Base-by-base conservation (phyloP, 2,888 invertebrate genomes). In the Eutolmus rufibarbis region DNA sequence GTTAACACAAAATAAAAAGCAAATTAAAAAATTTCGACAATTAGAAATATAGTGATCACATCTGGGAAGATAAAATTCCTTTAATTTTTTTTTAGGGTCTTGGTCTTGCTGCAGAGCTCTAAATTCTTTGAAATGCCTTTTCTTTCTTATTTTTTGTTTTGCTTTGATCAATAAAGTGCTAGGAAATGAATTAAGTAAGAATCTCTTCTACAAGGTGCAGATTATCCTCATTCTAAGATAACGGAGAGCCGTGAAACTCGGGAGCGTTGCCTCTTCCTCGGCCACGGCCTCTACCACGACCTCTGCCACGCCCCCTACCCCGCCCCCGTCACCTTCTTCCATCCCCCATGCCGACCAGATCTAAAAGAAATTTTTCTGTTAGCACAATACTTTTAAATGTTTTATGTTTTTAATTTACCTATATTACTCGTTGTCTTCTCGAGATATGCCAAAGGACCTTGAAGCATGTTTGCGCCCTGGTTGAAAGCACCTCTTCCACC, bases 391-490 rank as follows among this genome's bases (percentile, higher is more conserved):
- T n/a, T 31, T 34, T 28, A 14, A 74, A 16, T 74, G 34, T 74
- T 34, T 74, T 0, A 7, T 0, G 14, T 76, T 81, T 51, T 14
- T 46, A 31, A 81, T 86, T 89, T 92, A 95, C 95, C 97, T 94
- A 97, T 97, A 93, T 97, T 97, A 93, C 97, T 97, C 91, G 97
- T 96, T 89, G 97, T 97, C 94, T 97, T 97, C 94, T 97, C 97
- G 88, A 98, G 93, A 91, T 96, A 97, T 0, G 97, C 97, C 89
- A 97, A 94, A 0, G 97, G 97, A 8, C 97, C 97, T 89, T 97
- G 97, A 87, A 97, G 93, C 2, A 96, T 94, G 7, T 94, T 94
- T n/a, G 43, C 40, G 84, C 92, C 92, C 89, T 92, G 93, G 90
- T 94, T 94, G 89, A 93, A 93, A 0, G 94, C 93, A 1, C 94